These are phyloP conservation scores for Spondyliosoma cantharus DNA, from an alignment of 2,797 vertebrate species.

Conservation along the genomic window DNA sequence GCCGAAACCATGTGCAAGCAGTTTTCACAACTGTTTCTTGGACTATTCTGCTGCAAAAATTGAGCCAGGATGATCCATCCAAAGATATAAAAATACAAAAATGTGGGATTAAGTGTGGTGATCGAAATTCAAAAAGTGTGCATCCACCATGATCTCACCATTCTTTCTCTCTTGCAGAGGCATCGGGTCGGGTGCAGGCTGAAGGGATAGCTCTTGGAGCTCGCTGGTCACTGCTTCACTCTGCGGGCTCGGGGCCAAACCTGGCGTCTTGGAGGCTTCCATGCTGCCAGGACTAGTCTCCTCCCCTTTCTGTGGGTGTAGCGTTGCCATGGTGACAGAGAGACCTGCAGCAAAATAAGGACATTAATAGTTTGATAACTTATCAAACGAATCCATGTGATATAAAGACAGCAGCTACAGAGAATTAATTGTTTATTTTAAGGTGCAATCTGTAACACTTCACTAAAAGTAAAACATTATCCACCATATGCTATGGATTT, in stretches of 20 bases:
- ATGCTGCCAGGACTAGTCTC: slow-evolving; percentile 83
- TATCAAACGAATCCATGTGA: background rate
- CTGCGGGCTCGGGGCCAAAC: slow-evolving; percentile 88
- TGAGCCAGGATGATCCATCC: background rate
- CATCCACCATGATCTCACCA: slow-evolving; percentile 78
- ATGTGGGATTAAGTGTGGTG: background rate
- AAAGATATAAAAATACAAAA: background rate
- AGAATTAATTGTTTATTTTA: background rate
- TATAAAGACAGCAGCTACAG: background rate
- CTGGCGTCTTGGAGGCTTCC: slow-evolving; percentile 75
- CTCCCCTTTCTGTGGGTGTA: slow-evolving; percentile 86
- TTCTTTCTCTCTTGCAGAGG: slow-evolving; percentile 92
- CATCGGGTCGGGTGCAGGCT: slow-evolving; percentile 86
- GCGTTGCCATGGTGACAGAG: slow-evolving; percentile 87
- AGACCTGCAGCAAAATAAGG: slow-evolving; percentile 63
- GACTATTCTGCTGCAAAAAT: background rate
- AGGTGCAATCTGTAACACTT: background rate
- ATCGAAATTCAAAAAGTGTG: background rate
- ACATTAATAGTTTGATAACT: slow-evolving; percentile 6
- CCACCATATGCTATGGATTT: background rate
- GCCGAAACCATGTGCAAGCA: background rate
- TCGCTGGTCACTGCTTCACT: slow-evolving; percentile 93
- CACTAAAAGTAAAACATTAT: background rate
- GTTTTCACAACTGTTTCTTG: background rate
- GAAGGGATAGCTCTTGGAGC: slow-evolving; percentile 92